Evolutionary conservation across 2,113 vertebrate species (phyloP), one percentile per base, ranked within the genome.

Genomic region (Rhea americana): DNA sequence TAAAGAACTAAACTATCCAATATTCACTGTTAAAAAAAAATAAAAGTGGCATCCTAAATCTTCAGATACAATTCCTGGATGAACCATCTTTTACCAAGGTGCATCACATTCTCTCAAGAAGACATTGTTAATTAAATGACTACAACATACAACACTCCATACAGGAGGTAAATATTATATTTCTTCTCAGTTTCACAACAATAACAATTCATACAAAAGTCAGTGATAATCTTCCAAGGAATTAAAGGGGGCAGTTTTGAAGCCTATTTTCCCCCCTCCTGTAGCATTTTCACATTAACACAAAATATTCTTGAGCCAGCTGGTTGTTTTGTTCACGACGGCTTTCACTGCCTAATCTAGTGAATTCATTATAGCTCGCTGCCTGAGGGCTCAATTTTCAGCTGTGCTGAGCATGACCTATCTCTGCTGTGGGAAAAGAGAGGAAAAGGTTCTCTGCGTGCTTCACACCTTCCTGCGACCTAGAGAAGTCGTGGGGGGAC

Each of bases 381-480:
- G 93, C 94, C 93, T 68, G 80, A 66, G 94, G 96, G 95, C 85
- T 94, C 93, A 82, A 93, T 96, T 93, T 93, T 94, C 94, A 94
- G 93, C 90, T 89, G 95, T 0, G 1, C 85, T 94, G 83, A 94
- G 80, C 90, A 62, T 96, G 96, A 94, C 90, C 93, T 89, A 48
- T 88, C 91, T 90, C 88, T 94, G 91, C 83, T 90, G 88, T 95
- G 93, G 93, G 94, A 96, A 96, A 91, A 90, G 58, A 15, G 43
- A 95, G 50, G 70, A 48, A 82, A 95, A 93, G 77, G 51, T 74
- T 90, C 85, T 32, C 15, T 0, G 0, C 30, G 65, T 2, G 1
- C 43, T 83, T 93, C 61, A n/a, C 56, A 58, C 35, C 25, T 86
- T 62, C 61, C 47, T 2, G 3, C 1, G 0, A 58, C 43, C 76